These are phyloP conservation scores for Rhagoletis zephyria DNA, from an alignment of 1,140 invertebrate species.

Conservation along the genomic window DNA sequence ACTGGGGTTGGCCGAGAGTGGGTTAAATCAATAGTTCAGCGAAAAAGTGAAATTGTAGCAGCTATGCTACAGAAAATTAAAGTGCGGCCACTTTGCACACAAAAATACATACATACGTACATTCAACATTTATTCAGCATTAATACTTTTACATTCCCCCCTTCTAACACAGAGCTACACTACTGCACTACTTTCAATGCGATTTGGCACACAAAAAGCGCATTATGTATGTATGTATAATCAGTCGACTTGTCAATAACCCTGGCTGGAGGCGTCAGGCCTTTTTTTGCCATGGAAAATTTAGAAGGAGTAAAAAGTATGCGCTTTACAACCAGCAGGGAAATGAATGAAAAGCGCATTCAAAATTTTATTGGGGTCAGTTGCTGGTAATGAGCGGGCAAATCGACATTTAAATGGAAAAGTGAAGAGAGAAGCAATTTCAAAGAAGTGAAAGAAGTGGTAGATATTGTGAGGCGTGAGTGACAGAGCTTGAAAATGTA, in stretches of 20 bases:
- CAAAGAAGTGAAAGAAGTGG: too few relatives aligned
- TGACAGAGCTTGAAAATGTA: too few relatives aligned
- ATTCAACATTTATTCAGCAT: not conserved
- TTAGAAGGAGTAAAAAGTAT: not conserved
- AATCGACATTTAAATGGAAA: not conserved
- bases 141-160: not conserved
- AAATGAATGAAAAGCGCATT: not conserved
- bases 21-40: constrained; percentile 34
- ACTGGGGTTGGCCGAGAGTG: not conserved
- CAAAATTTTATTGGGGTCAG: not conserved
- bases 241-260: constrained; percentile 9
- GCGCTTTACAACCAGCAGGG: not conserved
- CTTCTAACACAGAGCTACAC: not conserved
- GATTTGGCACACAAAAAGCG: not conserved
- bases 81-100: not conserved
- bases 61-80: not conserved
- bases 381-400: not conserved
- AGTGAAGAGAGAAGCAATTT: not conserved
- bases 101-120: not conserved
- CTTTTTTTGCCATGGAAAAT: constrained; percentile 10
- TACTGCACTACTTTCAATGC: not conserved
- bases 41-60: not conserved
- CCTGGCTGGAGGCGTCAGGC: not conserved
- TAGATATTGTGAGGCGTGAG: too few relatives aligned
- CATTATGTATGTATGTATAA: not conserved